Base-by-base conservation (phyloP, 2,888 invertebrate species). In the Cotesia congregata region DNA sequence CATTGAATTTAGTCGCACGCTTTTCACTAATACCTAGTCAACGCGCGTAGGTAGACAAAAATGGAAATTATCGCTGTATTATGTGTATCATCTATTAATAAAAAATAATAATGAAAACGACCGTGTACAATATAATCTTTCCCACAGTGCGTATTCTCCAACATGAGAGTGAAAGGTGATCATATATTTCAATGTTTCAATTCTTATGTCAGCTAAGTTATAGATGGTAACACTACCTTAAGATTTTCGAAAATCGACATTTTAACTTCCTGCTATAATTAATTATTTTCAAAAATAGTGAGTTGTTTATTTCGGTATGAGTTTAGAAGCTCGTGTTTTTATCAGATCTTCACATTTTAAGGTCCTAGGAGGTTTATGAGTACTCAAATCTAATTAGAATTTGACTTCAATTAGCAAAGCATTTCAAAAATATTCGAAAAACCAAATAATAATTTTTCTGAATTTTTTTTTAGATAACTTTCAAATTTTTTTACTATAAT, bases 171-270 rank as follows among this genome's bases (percentile, higher is more conserved):
- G 80, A 79, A 80, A 80, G 65, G 72, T 64, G 78, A 80, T 79
- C 76, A 75, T 41, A 79, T 78, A 79, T 79, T 78, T 17, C 74
- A 81, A 76, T 79, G 80, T 80, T 79, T 82, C 80, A 80, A 82
- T 78, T 79, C 80, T 83, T 81, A 80, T 81, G 82, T 82, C 83
- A 83, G 81, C 80, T 65, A 64, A 50, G 15, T 20, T 12, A 77
- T 77, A 71, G 78, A 80, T 72, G 73, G 68, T 41, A 17, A 67
- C 59, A 40, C n/a, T 5, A 75, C 41, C 40, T 67, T 60, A 41
- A 41, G n/a, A 20, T 69, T 67, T 50, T 71, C 61, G 60, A 59
- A 71, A 61, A 71, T 61, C 12, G 60, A 61, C 30, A 30, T 30
- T 30, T 30, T 30, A 30, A 30, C 30, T 30, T 30, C 3, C 30